Evolutionary conservation across 2,888 invertebrate species (phyloP).

Genomic region (Aphelenchoides bicaudatus): DNA sequence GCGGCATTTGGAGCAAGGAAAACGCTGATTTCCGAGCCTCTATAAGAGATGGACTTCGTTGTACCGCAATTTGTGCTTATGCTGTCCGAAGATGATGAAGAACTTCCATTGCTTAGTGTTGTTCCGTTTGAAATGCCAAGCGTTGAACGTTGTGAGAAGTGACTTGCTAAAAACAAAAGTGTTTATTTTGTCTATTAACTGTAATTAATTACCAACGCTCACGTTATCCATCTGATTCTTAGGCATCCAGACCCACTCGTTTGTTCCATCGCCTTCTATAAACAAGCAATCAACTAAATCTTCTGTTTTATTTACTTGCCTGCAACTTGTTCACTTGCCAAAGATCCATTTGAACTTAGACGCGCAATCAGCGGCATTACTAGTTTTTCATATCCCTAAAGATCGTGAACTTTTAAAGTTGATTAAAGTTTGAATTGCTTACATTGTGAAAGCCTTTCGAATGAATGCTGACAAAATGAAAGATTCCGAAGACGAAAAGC

Average conservation of each 20-base stretch:
- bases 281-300: too few relatives aligned
- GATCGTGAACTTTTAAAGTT: too few relatives aligned
- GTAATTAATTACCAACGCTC: slow-evolving; percentile 29
- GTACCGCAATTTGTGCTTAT: slow-evolving; percentile 42
- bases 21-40: slow-evolving; percentile 55
- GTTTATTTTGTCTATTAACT: neutral
- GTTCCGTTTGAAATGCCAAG: slow-evolving; percentile 31
- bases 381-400: slow-evolving; percentile 56
- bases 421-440: too few relatives aligned
- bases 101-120: slow-evolving; percentile 5
- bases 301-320: too few relatives aligned
- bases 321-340: slow-evolving; percentile 31
- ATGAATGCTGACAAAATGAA: slow-evolving; percentile 23
- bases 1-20: slow-evolving; percentile 43
- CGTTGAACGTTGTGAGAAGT: slow-evolving; percentile 47
- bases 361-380: slow-evolving; percentile 52
- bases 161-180: slow-evolving; percentile 37
- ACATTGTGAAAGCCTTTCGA: slow-evolving; percentile 31
- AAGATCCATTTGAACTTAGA: slow-evolving; percentile 37
- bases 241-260: slow-evolving; percentile 55
- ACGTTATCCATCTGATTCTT: slow-evolving; percentile 34
- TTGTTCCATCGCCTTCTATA: slow-evolving; percentile 42
- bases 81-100: slow-evolving; percentile 21
- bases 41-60: slow-evolving; percentile 54
- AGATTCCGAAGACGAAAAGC: slow-evolving; percentile 25